Evolutionary conservation across 1,140 invertebrate species (phyloP).

Genomic region (Diorhabda elongata): DNA sequence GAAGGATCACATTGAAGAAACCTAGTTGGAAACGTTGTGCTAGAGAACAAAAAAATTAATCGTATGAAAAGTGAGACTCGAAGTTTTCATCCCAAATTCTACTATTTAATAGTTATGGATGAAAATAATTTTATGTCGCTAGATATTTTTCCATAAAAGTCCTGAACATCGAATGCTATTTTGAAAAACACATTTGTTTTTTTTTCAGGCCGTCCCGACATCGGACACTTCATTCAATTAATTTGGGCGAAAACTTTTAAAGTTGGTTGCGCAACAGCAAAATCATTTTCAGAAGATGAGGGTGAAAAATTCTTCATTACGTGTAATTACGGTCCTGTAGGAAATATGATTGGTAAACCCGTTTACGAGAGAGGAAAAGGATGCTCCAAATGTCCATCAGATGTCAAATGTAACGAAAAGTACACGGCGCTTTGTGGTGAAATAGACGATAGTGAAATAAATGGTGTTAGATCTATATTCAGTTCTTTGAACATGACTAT

Average conservation of each 20-base stretch:
- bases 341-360: constrained; percentile 18
- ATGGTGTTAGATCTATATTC: not conserved
- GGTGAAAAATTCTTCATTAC: constrained; percentile 1
- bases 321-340: constrained; percentile 27
- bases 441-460: constrained; percentile 1
- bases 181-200: too few species aligned
- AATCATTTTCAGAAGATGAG: not conserved
- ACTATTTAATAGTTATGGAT: too few species aligned
- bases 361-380: constrained; percentile 15
- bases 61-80: too few species aligned
- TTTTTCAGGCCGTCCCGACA: constrained; percentile 10
- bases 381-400: not conserved
- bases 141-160: too few species aligned
- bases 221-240: constrained; percentile 21
- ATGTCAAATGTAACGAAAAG: constrained; percentile 3
- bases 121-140: too few species aligned
- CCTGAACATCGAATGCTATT: too few species aligned
- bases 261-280: constrained; percentile 21
- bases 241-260: constrained; percentile 24
- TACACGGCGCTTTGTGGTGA: constrained; percentile 17
- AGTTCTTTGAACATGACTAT: too few species aligned
- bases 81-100: too few species aligned
- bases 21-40: too few species aligned
- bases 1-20: too few species aligned
- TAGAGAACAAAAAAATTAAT: too few species aligned